Evolutionary conservation across 2,113 vertebrate genomes (phyloP), one percentile per base, ranked within the genome.

Genomic region (Equus quagga): DNA sequence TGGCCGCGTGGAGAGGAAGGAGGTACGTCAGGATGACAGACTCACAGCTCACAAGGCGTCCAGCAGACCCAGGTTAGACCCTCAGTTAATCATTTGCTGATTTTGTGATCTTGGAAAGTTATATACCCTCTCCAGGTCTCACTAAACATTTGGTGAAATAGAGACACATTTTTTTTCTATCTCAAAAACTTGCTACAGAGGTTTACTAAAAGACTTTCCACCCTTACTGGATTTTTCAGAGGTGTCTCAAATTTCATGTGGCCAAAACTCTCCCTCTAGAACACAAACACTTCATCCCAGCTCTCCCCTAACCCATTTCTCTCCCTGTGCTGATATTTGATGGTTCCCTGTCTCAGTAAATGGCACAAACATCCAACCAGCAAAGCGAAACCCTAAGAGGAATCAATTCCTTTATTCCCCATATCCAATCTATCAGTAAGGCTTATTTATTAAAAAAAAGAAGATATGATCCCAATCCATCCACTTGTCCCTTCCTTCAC

Each of bases 21-120:
- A 31, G 4, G 0, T 4, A 8, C 11, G 3, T 24, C n/a, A n/a
- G 13, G 36, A 3, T 7, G 9, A 19, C 23, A 80, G 17, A 17
- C 11, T 56, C 44, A 26, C 0, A 1, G 17, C 18, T 1, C 24
- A 8, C 26, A 0, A 0, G 0, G 8, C 8, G 46, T 31, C 44
- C 0, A 0, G 62, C 56, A 21, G 33, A 56, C n/a, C 3, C 0
- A 28, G 5, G 18, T 17, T 23, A 28, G 23, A 54, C 24, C 41
- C 56, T 89, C n/a, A 23, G 72, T 51, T 65, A 0, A 8, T 2
- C 33, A 5, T 46, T 60, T 33, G 6, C 36, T 4, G 6, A 26
- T 60, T 33, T 78, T 33, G 3, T 10, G 26, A n/a, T 17, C 62
- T 67, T 4, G 21, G 26, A 19, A 76, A 91, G 8, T 10, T 4